These are phyloP conservation scores for Phoxinus phoxinus DNA, from an alignment of 2,113 vertebrate species.

Conservation along the genomic window DNA sequence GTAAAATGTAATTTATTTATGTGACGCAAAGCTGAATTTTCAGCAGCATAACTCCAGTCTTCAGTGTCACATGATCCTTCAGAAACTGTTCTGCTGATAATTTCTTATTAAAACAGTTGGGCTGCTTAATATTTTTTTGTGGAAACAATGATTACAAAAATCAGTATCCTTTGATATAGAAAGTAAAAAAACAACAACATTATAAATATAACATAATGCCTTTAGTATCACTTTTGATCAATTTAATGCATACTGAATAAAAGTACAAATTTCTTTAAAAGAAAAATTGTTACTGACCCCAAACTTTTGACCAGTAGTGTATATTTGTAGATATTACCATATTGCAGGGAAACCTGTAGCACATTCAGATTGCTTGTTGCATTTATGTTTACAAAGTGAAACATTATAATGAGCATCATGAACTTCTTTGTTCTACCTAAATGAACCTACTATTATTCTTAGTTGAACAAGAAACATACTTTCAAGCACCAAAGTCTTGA, in stretches of 20 bases:
- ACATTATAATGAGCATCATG: not conserved
- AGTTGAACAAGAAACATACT: not conserved
- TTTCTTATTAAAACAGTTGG: not conserved
- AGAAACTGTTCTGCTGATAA: not conserved
- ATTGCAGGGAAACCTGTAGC: not conserved
- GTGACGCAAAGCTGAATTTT: not conserved
- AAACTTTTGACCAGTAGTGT: not conserved
- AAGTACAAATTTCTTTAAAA: not conserved
- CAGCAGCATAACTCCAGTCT: not conserved
- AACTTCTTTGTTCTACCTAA: not conserved
- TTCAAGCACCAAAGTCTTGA: not conserved
- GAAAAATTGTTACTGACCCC: not conserved
- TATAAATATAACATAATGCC: not conserved
- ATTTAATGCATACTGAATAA: not conserved
- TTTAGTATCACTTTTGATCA: not conserved
- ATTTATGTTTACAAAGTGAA: not conserved
- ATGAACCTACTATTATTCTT: not conserved
- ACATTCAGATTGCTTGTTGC: not conserved
- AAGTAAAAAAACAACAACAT: not conserved
- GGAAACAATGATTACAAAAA: not conserved
- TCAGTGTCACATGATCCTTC: not conserved
- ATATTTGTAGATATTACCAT: not conserved
- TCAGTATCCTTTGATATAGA: too few relatives aligned
- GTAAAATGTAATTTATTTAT: not conserved
- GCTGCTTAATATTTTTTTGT: not conserved